Evolutionary conservation across 2,888 invertebrate genomes (phyloP).

Genomic region (Pemphredon lugubris): DNA sequence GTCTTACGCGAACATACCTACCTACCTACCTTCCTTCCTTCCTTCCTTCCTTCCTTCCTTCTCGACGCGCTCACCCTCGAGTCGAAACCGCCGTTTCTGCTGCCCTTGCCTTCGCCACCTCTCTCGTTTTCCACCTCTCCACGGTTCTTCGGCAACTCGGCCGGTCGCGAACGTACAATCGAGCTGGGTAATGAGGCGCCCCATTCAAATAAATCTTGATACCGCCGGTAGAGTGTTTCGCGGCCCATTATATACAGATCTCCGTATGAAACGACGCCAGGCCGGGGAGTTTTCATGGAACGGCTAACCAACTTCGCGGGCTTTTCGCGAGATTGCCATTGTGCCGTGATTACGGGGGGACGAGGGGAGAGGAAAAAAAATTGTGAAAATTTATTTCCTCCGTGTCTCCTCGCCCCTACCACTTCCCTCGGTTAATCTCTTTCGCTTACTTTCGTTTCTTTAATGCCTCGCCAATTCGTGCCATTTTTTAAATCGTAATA

Average conservation of each 20-base stretch:
- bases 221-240: conserved; percentile 74
- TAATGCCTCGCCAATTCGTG: too few relatives aligned
- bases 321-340: background rate
- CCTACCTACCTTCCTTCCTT: conserved; percentile 30
- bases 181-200: conserved; percentile 79
- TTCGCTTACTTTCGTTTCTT: too few relatives aligned
- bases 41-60: conserved; percentile 29
- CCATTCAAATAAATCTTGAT: conserved; percentile 80
- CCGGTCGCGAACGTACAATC: conserved; percentile 73
- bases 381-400: conserved; percentile 9
- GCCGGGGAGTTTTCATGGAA: conserved; percentile 48
- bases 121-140: conserved; percentile 53
- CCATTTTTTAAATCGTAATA: too few relatives aligned
- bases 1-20: conserved; percentile 30
- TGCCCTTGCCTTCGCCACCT: conserved; percentile 40
- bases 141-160: conserved; percentile 51
- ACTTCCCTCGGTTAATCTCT: too few relatives aligned
- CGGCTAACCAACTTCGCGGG: background rate
- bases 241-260: conserved; percentile 73
- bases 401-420: too few relatives aligned
- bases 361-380: background rate
- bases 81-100: conserved; percentile 42
- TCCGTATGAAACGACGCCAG: conserved; percentile 34
- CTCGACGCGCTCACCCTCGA: conserved; percentile 27
- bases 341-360: background rate